Evolutionary conservation across 2,888 invertebrate genomes (phyloP).

Genomic region (Uloborus plumipes): DNA sequence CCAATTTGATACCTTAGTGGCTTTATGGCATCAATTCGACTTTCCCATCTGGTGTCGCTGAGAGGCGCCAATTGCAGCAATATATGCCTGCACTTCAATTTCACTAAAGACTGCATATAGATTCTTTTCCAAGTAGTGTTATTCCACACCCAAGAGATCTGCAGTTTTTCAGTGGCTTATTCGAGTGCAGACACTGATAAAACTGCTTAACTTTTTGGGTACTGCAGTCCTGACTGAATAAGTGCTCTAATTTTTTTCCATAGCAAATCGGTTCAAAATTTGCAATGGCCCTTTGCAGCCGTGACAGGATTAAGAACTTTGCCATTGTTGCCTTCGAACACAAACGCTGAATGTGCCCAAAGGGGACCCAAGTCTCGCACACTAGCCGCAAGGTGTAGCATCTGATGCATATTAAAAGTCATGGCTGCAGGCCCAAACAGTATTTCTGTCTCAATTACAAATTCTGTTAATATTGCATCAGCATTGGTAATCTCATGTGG

Average conservation of each 20-base stretch:
- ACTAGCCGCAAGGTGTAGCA: no score
- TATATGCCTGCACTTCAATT: constrained; percentile 9
- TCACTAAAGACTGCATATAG: neutral
- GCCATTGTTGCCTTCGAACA: constrained; percentile 28
- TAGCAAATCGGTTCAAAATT: constrained; percentile 16
- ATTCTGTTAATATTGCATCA: no score
- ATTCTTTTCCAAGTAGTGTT: constrained; percentile 18
- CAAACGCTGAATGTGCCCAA: no score
- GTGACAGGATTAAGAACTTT: constrained; percentile 12
- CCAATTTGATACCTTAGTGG: no score
- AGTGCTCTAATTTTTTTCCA: constrained; percentile 16
- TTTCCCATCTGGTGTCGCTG: no score
- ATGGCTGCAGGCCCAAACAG: constrained; percentile 21
- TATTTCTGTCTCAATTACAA: constrained; percentile 16
- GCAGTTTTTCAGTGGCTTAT: constrained; percentile 9
- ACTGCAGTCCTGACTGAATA: neutral
- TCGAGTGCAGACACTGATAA: constrained; percentile 16
- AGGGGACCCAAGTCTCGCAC: no score
- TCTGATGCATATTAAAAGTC: no score
- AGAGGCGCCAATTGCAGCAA: constrained; percentile 1
- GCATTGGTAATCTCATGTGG: neutral
- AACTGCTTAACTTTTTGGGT: neutral
- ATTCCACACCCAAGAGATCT: neutral
- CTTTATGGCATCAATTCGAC: no score
- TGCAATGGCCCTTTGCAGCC: constrained; percentile 25